Percentiles rank a stretch among this genome's conserved stretches.
Evolutionary conservation across 2,888 invertebrate species (phyloP).

Genomic region (Noctua fimbriata): DNA sequence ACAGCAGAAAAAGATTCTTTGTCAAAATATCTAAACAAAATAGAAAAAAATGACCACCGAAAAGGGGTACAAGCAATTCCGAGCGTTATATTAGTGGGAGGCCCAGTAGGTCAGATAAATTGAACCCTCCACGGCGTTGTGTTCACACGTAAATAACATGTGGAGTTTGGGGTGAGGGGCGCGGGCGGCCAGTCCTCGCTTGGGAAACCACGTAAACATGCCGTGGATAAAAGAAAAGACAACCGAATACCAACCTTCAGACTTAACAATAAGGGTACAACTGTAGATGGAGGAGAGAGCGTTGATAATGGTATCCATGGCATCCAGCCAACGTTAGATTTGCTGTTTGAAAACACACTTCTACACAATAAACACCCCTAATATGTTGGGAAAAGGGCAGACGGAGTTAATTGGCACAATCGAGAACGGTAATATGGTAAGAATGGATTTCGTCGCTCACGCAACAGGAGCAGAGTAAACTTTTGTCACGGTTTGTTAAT

Average conservation of each 20-base stretch:
- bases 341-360: conserved; percentile 76
- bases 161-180: conserved; percentile 84
- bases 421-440: conserved; percentile 64
- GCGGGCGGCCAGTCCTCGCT: conserved; percentile 76
- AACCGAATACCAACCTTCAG: conserved; percentile 68
- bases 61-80: conserved; percentile 82
- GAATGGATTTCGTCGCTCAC: conserved; percentile 86
- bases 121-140: conserved; percentile 88
- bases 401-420: conserved; percentile 60
- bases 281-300: conserved; percentile 43
- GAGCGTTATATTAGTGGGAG: conserved; percentile 88
- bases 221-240: conserved; percentile 32
- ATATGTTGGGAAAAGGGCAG: conserved; percentile 70
- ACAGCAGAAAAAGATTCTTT: conserved; percentile 21
- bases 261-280: conserved; percentile 64
- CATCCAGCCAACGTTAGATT: conserved; percentile 79
- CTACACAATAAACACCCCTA: conserved; percentile 75
- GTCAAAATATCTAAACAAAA: conserved; percentile 57
- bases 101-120: conserved; percentile 90
- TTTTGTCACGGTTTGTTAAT: conserved; percentile 88
- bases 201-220: conserved; percentile 63
- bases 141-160: conserved; percentile 91
- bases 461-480: conserved; percentile 87
- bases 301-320: conserved; percentile 66
- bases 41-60: conserved; percentile 74